Percentiles rank a stretch among this genome's conserved stretches.
Evolutionary conservation across 1,140 invertebrate genomes (phyloP).

Genomic region (Pseudomyrmex dendroicus): DNA sequence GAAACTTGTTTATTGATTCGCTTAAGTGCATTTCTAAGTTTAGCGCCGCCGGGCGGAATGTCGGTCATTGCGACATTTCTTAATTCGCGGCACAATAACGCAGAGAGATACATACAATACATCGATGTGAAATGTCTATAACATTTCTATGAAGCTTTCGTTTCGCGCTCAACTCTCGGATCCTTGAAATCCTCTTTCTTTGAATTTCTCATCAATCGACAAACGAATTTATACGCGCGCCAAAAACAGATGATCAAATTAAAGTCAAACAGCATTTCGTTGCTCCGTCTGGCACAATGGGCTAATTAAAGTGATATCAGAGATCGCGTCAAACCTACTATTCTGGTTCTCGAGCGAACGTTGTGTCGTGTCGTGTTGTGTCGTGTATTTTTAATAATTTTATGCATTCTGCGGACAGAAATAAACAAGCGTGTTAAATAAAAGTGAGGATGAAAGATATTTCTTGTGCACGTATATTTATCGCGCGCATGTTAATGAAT

Average conservation of each 20-base stretch:
- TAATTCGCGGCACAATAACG: slow-evolving; percentile 49
- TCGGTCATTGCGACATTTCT: slow-evolving; percentile 55
- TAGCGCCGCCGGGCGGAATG: slow-evolving; percentile 42
- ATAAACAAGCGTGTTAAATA: slow-evolving; percentile 17
- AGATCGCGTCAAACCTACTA: background rate
- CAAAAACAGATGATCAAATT: slow-evolving; percentile 23
- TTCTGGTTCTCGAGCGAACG: slow-evolving; percentile 34
- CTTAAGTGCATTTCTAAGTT: slow-evolving; percentile 68
- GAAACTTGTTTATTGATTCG: slow-evolving; percentile 57
- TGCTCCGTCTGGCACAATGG: slow-evolving; percentile 36
- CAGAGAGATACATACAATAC: background rate
- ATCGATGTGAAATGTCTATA: slow-evolving; percentile 22
- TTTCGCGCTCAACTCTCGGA: background rate
- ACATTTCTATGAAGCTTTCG: background rate
- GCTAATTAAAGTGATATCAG: background rate
- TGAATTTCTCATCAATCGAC: background rate
- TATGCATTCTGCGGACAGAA: background rate
- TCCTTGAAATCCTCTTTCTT: background rate
- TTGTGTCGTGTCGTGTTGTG: too few species aligned
- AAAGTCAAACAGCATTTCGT: slow-evolving; percentile 3
- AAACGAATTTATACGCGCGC: background rate
- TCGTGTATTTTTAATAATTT: background rate
- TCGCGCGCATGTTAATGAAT: slow-evolving; percentile 9
- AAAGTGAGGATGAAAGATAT: slow-evolving; percentile 1
- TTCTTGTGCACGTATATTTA: slow-evolving; percentile 1